Evolutionary conservation across 2,113 vertebrate genomes (phyloP).

Genomic region (Entomyzon cyanotis): DNA sequence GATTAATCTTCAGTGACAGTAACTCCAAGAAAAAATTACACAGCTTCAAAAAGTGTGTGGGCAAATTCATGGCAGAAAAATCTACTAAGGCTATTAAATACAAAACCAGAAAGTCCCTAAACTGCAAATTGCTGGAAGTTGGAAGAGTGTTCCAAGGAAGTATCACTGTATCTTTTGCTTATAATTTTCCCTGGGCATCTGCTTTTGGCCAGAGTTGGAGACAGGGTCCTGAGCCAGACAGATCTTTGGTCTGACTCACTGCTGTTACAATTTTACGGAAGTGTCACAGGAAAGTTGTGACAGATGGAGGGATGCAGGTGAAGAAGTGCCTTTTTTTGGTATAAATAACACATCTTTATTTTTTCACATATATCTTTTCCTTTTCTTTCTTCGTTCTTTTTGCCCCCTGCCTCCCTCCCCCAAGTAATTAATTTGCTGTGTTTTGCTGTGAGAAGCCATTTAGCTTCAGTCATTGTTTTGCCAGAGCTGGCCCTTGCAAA

Average conservation of each 20-base stretch:
- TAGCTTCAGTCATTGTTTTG: not conserved
- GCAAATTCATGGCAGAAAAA: conserved; percentile 52
- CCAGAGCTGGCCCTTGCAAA: not conserved
- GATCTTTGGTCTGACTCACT: conserved; percentile 24
- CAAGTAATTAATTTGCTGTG: not conserved
- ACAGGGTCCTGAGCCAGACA: conserved; percentile 1
- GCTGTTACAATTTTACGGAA: not conserved
- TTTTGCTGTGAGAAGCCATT: not conserved
- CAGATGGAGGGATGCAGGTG: not conserved
- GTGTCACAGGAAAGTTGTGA: not conserved
- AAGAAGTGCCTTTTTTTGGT: not conserved
- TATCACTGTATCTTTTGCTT: conserved; percentile 53
- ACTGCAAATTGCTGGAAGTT: conserved; percentile 55
- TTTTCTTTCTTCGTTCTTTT: not conserved
- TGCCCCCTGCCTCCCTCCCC: accelerated
- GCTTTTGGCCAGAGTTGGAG: conserved; percentile 19
- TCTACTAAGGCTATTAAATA: conserved; percentile 42
- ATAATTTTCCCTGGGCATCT: conserved; percentile 60
- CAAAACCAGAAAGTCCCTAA: conserved; percentile 58
- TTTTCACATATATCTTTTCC: too few relatives aligned
- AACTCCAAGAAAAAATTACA: conserved; percentile 45
- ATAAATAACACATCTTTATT: not conserved
- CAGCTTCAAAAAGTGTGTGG: conserved; percentile 25
- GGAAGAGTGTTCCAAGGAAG: conserved; percentile 50
- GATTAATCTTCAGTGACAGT: conserved; percentile 33